Base-by-base conservation (phyloP, 2,888 invertebrate species). In the Ischnus inquisitorius region DNA sequence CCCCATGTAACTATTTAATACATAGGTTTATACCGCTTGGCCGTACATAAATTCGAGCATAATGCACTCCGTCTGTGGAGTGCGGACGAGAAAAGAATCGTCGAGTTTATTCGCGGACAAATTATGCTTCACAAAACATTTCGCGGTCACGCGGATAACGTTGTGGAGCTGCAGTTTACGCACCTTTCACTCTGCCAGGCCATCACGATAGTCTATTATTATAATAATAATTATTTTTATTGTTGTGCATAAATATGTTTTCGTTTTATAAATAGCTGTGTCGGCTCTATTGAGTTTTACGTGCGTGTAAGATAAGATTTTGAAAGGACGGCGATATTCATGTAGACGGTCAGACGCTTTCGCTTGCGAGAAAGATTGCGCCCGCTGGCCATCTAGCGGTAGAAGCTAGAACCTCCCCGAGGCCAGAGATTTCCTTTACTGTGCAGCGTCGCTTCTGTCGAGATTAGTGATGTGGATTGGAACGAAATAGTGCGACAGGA, bases 51-150 rank as follows among this genome's bases (percentile, higher is more conserved):
- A 41, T 60, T 22, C 48, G 34, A 22, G 25, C 48, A 68, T 14
- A 39, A 51, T n/a, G 43, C 19, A 16, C 28, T 68, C 22, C 3
- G 39, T 2, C 12, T 22, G 25, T 46, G 48, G 14, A 28, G 51
- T 19, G 22, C 34, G 16, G 39, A 46, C 34, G 5, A 46, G 43
- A 19, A 74, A 82, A n/a, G n/a, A 48, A 74, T 54, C 72, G 16
- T 48, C 51, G 68, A 68, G 82, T 75, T 34, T 79, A 69, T 79
- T 71, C 75, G 71, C 48, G 48, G 28, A 67, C 25, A 79, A 68
- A 78, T 81, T 57, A 78, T 81, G 78, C 81, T 84, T 84, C 75
- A 76, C 78, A 74, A 75, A 81, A 75, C 69, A 78, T 84, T 64
- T 80, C 72, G 43, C 43, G 60, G 43, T 25, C 16, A 41, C 51